These are phyloP conservation scores for Phycodurus eques DNA, from an alignment of 2,113 vertebrate genomes.

Conservation along the genomic window DNA sequence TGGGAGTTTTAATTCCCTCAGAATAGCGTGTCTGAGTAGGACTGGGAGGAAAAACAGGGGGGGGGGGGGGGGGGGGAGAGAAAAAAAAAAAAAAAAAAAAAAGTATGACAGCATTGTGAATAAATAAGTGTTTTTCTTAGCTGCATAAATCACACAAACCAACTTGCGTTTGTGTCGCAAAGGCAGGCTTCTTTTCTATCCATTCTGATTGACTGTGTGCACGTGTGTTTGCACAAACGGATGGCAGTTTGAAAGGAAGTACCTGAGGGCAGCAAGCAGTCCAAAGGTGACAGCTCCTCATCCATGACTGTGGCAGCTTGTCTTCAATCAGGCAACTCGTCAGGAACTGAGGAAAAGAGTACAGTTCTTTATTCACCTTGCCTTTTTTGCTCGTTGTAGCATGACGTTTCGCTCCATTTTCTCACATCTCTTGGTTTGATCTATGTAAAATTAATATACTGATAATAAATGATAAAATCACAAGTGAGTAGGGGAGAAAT, in stretches of 20 bases:
- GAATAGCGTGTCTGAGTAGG: slow-evolving; percentile 22
- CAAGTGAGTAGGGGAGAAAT: neutral
- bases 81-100: neutral
- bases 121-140: slow-evolving; percentile 36
- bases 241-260: slow-evolving; percentile 24
- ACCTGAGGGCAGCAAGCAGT: slow-evolving; percentile 76
- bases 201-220: slow-evolving; percentile 14
- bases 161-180: neutral
- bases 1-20: slow-evolving; percentile 38
- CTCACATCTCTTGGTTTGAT: neutral
- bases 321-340: slow-evolving; percentile 37
- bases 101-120: slow-evolving; percentile 27
- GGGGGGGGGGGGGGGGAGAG: no score
- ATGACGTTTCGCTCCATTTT: neutral
- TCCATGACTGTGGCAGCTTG: slow-evolving; percentile 53
- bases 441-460: neutral
- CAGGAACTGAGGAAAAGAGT: slow-evolving; percentile 35
- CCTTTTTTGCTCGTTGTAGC: neutral
- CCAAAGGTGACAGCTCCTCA: slow-evolving; percentile 69
- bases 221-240: slow-evolving; percentile 10
- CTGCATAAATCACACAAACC: slow-evolving; percentile 1
- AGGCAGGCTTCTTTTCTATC: neutral
- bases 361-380: neutral
- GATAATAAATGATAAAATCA: neutral
- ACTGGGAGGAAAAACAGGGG: slow-evolving; percentile 22